Conservation (phyloP, 2,797 vertebrate genomes). For the Discoglossus pictus region DNA sequence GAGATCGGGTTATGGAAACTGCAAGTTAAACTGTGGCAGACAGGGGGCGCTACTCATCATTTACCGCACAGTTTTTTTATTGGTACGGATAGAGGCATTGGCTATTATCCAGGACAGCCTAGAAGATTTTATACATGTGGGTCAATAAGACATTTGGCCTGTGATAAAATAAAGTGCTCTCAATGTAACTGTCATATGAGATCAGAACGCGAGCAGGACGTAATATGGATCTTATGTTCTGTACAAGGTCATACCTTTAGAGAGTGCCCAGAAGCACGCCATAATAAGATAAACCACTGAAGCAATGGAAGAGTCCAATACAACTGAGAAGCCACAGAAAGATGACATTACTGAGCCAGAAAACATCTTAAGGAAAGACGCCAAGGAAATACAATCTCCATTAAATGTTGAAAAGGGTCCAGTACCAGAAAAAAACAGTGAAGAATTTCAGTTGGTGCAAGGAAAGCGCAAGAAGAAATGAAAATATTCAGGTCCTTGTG, state of each 20-base stretch:
- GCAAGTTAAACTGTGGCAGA: no score
- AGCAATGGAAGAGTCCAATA: background rate
- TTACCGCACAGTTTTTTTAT: constrained; percentile 5
- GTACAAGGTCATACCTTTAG: background rate
- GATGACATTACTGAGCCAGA: no score
- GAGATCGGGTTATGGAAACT: constrained; percentile 21
- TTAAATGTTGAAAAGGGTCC: no score
- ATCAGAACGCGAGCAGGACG: background rate
- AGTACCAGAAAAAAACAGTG: no score
- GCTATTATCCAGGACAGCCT: background rate
- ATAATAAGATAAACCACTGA: background rate
- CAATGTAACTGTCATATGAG: background rate
- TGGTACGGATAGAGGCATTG: background rate
- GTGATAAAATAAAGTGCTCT: background rate
- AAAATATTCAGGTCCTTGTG: background rate
- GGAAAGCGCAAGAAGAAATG: background rate
- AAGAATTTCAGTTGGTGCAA: constrained; percentile 1
- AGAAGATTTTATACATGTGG: constrained; percentile 30
- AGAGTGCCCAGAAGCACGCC: background rate
- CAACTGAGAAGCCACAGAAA: background rate
- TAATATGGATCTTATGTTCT: constrained; percentile 3
- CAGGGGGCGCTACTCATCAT: constrained; percentile 11
- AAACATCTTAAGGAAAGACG: no score
- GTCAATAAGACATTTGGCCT: background rate
- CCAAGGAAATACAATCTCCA: no score